These are phyloP conservation scores for Cyclophora albipunctata DNA, from an alignment of 2,888 invertebrate species.

Conservation along the genomic window DNA sequence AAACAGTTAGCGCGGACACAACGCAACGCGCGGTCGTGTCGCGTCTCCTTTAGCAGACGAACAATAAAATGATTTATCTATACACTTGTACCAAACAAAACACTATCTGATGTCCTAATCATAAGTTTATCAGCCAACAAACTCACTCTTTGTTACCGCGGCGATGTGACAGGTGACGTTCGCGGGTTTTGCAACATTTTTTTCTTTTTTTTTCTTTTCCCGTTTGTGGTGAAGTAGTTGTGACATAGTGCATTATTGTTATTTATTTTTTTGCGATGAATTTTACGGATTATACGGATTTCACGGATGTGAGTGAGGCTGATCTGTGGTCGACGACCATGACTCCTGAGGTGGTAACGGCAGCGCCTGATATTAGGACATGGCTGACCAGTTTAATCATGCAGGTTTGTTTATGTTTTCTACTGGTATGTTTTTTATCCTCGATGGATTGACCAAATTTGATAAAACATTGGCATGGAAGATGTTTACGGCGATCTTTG, in stretches of 20 bases:
- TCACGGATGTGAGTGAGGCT: conserved; percentile 5
- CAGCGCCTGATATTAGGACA: conserved; percentile 40
- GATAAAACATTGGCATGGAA: no score
- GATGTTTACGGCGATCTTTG: no score
- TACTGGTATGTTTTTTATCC: no score
- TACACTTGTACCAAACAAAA: conserved; percentile 26
- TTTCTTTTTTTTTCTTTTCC: conserved; percentile 12
- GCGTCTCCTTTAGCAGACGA: conserved; percentile 12
- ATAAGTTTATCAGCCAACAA: conserved; percentile 40
- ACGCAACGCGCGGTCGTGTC: conserved; percentile 40
- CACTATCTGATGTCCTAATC: conserved; percentile 43
- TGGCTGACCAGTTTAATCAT: conserved; percentile 51
- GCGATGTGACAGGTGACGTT: conserved; percentile 32
- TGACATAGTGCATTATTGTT: conserved; percentile 8
- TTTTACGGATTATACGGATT: conserved; percentile 31
- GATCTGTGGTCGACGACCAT: conserved; percentile 19
- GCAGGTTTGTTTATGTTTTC: conserved; percentile 40
- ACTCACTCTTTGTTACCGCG: conserved; percentile 24
- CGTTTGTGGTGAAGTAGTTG: conserved; percentile 15
- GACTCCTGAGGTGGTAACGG: conserved; percentile 28
- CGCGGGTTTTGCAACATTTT: conserved; percentile 17
- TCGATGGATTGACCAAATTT: no score
- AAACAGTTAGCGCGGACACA: conserved; percentile 28
- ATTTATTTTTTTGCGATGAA: conserved; percentile 34
- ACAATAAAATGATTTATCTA: conserved; percentile 15